Evolutionary conservation across 1,140 invertebrate species (phyloP).

Genomic region (Megalopta genalis): DNA sequence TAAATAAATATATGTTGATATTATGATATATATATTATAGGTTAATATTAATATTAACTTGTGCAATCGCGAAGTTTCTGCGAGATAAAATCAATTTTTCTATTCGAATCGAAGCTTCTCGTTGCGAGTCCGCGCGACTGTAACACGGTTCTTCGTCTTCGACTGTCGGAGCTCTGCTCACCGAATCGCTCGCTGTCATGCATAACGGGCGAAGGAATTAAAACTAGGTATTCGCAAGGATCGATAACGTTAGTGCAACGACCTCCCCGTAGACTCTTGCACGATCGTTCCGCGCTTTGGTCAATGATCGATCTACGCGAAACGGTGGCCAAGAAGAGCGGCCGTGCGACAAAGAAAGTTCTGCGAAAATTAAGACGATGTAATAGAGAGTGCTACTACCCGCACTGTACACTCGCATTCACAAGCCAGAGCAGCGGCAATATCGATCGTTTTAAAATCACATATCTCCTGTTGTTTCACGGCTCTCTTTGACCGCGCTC

Average conservation of each 20-base stretch:
- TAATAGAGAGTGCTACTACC: not conserved
- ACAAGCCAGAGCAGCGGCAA: conserved; percentile 16
- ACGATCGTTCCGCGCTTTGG: not conserved
- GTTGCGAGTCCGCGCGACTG: not conserved
- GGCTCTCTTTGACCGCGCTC: not conserved
- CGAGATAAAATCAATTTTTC: not conserved
- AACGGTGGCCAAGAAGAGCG: no score
- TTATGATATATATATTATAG: no score
- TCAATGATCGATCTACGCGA: not conserved
- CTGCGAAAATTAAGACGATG: not conserved
- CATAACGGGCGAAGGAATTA: conserved; percentile 4
- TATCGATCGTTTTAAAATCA: conserved; percentile 61
- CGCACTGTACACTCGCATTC: conserved; percentile 4
- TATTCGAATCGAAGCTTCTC: conserved; percentile 10
- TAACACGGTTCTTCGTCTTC: not conserved
- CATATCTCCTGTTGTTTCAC: conserved; percentile 46
- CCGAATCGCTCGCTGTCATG: not conserved
- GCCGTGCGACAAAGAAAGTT: not conserved
- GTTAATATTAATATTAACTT: no score
- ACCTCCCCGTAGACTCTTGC: conserved; percentile 16
- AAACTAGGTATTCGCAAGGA: conserved; percentile 21
- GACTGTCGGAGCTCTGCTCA: not conserved
- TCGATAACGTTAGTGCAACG: conserved; percentile 46
- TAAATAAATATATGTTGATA: no score
- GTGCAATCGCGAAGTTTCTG: not conserved